Evolutionary conservation across 2,888 invertebrate genomes (phyloP).

Genomic region (Lasioglossum pauxillum): DNA sequence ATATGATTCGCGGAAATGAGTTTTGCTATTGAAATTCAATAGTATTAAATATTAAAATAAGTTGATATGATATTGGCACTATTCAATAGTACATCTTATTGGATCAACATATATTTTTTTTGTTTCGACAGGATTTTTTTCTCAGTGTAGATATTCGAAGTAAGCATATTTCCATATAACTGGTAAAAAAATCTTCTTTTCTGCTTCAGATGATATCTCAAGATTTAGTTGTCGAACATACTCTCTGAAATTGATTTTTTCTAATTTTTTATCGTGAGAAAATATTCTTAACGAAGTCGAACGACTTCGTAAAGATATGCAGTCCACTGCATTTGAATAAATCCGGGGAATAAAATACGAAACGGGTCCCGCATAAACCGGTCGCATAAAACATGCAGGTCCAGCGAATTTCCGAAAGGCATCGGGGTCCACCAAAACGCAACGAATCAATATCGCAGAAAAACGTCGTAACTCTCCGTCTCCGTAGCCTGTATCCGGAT

Average conservation of each 20-base stretch:
- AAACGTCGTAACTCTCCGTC: conserved; percentile 5
- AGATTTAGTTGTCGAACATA: too few relatives aligned
- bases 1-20: too few relatives aligned
- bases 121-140: too few relatives aligned
- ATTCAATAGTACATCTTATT: too few relatives aligned
- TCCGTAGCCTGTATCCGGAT: conserved; percentile 37
- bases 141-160: too few relatives aligned
- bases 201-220: too few relatives aligned
- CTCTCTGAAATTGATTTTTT: neutral
- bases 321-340: neutral
- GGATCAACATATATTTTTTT: too few relatives aligned
- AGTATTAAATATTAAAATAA: too few relatives aligned
- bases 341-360: neutral
- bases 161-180: too few relatives aligned
- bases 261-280: neutral
- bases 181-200: too few relatives aligned
- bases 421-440: neutral
- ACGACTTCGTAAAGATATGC: neutral
- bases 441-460: conserved; percentile 3
- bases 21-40: too few relatives aligned
- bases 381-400: neutral
- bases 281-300: neutral
- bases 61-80: too few relatives aligned
- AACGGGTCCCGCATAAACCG: neutral
- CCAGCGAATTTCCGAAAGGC: neutral